Conservation (phyloP, 35 echinoderm and acorn worm genomes). For the Heliocidaris tuberculata region DNA sequence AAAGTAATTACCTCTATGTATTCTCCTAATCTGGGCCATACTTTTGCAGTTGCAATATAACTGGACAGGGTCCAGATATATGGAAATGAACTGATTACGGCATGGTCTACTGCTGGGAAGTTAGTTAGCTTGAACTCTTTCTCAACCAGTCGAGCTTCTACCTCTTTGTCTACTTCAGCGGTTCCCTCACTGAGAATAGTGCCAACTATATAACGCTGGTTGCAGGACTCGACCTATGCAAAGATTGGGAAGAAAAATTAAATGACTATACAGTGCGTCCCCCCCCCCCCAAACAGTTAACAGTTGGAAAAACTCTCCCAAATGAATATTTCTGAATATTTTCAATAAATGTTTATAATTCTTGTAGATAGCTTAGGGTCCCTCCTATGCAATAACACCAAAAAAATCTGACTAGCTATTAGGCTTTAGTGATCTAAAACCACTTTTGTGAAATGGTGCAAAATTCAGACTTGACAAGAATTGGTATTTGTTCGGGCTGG, state of each 20-base stretch:
- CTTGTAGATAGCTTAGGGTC: too few relatives aligned
- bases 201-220: conserved; percentile 79
- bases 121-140: conserved; percentile 68
- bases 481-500: too few relatives aligned
- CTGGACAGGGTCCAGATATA: conserved; percentile 68
- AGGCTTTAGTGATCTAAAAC: too few relatives aligned
- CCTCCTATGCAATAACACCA: too few relatives aligned
- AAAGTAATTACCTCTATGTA: conserved; percentile 72
- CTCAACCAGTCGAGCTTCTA: conserved; percentile 56
- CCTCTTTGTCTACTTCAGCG: conserved; percentile 64
- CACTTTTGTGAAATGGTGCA: too few relatives aligned
- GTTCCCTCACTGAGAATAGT: conserved; percentile 77
- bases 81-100: conserved; percentile 79
- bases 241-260: neutral
- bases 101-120: conserved; percentile 72
- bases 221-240: conserved; percentile 55
- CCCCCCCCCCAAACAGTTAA: too few relatives aligned
- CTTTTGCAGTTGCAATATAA: conserved; percentile 71
- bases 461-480: too few relatives aligned
- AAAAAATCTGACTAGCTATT: too few relatives aligned
- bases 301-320: too few relatives aligned
- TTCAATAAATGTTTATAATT: too few relatives aligned
- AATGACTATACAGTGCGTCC: neutral
- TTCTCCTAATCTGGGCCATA: conserved; percentile 75
- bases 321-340: too few relatives aligned